phyloP scores from a whole-genome alignment of 2,797 vertebrate species.

The Tolypeutes matacus region DNA sequence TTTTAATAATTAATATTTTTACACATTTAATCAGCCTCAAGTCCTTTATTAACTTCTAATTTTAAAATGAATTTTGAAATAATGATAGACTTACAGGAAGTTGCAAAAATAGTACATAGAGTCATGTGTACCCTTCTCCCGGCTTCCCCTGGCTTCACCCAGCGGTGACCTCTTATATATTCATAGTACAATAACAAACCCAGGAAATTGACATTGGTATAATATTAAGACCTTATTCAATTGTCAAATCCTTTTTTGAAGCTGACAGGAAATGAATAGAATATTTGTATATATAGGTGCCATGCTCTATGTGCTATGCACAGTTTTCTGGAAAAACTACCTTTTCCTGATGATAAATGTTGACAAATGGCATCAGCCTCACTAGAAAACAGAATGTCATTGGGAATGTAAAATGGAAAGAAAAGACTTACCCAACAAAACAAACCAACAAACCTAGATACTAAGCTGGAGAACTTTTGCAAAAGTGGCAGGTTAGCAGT shows the following conservation, averaged over 20 bases:
- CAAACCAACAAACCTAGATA: background rate
- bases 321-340: background rate
- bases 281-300: background rate
- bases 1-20: constrained; percentile 41
- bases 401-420: background rate
- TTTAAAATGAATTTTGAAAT: constrained; percentile 14
- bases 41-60: background rate
- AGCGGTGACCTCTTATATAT: background rate
- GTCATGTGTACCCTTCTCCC: background rate
- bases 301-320: background rate
- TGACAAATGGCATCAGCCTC: background rate
- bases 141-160: background rate
- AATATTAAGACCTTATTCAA: background rate
- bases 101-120: constrained; percentile 10
- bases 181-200: background rate
- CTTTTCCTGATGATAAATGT: background rate
- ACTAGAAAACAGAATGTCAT: background rate
- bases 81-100: constrained; percentile 11
- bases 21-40: background rate
- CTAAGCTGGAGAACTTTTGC: background rate
- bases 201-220: background rate
- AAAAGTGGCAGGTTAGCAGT: background rate
- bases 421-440: constrained; percentile 21
- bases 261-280: background rate
- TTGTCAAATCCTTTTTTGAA: constrained; percentile 40